phyloP scores from a whole-genome alignment of 2,113 vertebrate genomes.

The Hyla sarda region DNA sequence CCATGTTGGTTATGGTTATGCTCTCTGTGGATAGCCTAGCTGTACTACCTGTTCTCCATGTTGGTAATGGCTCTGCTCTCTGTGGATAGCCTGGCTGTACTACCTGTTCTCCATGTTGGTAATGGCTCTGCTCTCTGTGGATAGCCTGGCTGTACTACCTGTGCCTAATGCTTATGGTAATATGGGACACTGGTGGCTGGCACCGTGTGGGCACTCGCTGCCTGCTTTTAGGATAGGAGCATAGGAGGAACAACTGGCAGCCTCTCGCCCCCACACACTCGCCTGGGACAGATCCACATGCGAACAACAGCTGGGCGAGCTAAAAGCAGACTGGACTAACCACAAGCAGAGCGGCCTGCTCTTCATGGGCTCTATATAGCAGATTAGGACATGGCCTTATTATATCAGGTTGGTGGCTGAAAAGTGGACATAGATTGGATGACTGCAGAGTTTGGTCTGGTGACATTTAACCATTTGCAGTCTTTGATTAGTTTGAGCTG shows the following conservation, averaged over 20 bases:
- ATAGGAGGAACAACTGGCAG: conserved; percentile 71
- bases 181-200: not conserved
- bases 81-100: too few relatives aligned
- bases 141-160: not conserved
- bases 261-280: conserved; percentile 71
- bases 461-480: not conserved
- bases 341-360: conserved; percentile 61
- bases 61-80: too few relatives aligned
- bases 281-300: conserved; percentile 71
- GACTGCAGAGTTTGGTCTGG: not conserved
- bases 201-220: not conserved
- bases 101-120: too few relatives aligned
- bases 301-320: conserved; percentile 83
- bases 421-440: not conserved
- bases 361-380: not conserved
- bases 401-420: not conserved
- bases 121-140: too few relatives aligned
- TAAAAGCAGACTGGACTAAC: conserved; percentile 79
- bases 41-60: too few relatives aligned
- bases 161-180: not conserved
- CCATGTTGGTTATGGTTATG: too few relatives aligned
- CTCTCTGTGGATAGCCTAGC: too few relatives aligned
- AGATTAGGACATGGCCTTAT: conserved; percentile 4
- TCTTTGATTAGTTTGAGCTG: not conserved
- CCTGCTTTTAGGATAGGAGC: not conserved